Conservation (phyloP, 2,888 invertebrate species). For the Rhimphoctona megacephalus region DNA sequence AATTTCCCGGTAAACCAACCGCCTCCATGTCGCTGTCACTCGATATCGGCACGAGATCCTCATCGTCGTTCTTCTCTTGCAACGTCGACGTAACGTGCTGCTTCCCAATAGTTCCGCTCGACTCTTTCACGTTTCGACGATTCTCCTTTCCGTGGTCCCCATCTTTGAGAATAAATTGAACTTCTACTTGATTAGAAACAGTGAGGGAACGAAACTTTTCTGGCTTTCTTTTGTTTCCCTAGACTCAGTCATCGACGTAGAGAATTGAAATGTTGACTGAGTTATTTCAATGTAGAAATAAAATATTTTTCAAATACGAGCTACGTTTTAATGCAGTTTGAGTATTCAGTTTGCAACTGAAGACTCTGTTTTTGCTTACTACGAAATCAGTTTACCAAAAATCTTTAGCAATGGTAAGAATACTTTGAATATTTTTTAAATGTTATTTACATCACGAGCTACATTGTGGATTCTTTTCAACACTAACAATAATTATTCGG, state of each 20-base stretch:
- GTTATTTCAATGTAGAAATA: not conserved
- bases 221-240: slow-evolving; percentile 20
- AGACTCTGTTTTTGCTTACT: not conserved
- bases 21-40: slow-evolving; percentile 83
- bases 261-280: not conserved
- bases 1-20: slow-evolving; percentile 77
- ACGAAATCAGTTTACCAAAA: not conserved
- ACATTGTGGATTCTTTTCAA: not conserved
- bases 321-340: not conserved
- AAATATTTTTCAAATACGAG: not conserved
- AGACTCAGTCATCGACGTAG: not conserved
- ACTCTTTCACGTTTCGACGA: slow-evolving; percentile 78
- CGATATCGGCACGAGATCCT: slow-evolving; percentile 82
- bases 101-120: slow-evolving; percentile 71
- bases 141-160: slow-evolving; percentile 83
- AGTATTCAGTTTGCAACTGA: not conserved
- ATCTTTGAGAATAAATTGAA: slow-evolving; percentile 81
- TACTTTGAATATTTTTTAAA: not conserved
- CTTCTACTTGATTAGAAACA: slow-evolving; percentile 80
- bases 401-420: not conserved
- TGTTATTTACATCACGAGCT: not conserved
- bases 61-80: slow-evolving; percentile 59
- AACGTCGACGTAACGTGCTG: slow-evolving; percentile 55
- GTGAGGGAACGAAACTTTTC: slow-evolving; percentile 4
- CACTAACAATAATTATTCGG: not conserved